Evolutionary conservation across 2,113 vertebrate genomes (phyloP).

Genomic region (Hypanus sabinus): DNA sequence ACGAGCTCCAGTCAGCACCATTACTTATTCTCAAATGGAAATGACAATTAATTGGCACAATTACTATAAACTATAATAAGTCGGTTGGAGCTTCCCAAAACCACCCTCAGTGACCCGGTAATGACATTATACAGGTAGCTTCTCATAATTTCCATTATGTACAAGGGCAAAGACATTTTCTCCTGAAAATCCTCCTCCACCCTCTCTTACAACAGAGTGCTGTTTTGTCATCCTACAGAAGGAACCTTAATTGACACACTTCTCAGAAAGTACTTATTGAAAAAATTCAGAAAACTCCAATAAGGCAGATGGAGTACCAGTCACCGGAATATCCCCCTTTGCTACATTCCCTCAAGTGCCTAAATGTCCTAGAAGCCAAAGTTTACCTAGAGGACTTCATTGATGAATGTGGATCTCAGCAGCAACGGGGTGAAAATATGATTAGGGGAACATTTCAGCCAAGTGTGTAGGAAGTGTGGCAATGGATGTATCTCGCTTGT

Average conservation of each 20-base stretch:
- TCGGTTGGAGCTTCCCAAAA: not conserved
- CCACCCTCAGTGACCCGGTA: not conserved
- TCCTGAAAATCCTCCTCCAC: not conserved
- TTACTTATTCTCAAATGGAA: constrained; percentile 21
- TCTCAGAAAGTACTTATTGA: constrained; percentile 10
- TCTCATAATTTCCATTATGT: not conserved
- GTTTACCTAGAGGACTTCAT: not conserved
- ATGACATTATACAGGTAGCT: not conserved
- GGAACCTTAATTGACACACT: not conserved
- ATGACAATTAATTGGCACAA: constrained; percentile 17
- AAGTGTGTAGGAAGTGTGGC: not conserved
- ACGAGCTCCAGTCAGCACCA: not conserved
- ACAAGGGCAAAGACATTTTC: not conserved
- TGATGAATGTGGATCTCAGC: not conserved
- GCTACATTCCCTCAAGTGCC: not conserved
- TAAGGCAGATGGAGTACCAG: not conserved
- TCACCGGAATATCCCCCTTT: not conserved
- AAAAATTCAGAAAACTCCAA: not conserved
- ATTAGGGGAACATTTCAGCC: not conserved
- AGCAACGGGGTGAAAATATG: not conserved
- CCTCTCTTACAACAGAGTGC: not conserved
- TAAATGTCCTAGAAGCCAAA: not conserved
- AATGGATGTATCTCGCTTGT: not conserved
- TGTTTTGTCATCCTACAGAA: not conserved
- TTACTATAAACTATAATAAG: constrained; percentile 10